phyloP scores from a whole-genome alignment of 1,140 invertebrate genomes.

The Drosophila tani region DNA sequence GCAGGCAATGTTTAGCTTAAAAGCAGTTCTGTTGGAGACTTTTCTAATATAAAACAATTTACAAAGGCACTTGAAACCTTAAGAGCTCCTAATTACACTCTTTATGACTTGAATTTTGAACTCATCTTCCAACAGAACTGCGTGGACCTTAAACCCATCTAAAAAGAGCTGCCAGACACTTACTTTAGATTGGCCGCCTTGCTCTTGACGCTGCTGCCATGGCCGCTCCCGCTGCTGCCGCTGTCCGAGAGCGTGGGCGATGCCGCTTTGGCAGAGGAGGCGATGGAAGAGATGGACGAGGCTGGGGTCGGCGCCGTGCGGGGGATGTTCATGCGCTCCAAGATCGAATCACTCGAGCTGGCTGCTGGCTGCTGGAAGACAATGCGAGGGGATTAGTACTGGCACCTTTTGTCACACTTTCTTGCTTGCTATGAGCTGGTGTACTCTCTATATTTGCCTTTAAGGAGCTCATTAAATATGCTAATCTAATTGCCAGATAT shows the following conservation, averaged over 20 bases:
- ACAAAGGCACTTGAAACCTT: neutral
- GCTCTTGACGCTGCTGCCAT: constrained; percentile 70
- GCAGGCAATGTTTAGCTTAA: constrained; percentile 19
- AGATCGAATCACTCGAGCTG: constrained; percentile 70
- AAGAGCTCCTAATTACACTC: neutral
- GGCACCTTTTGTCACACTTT: constrained; percentile 11
- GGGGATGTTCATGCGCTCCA: constrained; percentile 78
- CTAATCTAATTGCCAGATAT: neutral
- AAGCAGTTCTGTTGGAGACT: neutral
- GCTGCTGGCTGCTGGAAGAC: constrained; percentile 25
- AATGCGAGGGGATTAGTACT: constrained; percentile 18
- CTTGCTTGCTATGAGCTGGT: neutral
- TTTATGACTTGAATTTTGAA: neutral
- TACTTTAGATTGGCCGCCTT: constrained; percentile 83
- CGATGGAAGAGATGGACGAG: constrained; percentile 12
- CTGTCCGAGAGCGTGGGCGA: constrained; percentile 82
- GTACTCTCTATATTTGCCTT: neutral
- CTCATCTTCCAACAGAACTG: constrained; percentile 21
- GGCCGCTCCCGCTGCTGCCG: constrained; percentile 42
- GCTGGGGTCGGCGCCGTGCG: constrained; percentile 45
- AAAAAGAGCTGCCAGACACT: constrained; percentile 41
- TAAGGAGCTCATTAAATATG: constrained; percentile 19
- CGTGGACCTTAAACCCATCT: constrained; percentile 8
- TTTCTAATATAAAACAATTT: neutral
- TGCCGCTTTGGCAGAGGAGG: constrained; percentile 50